Conservation (phyloP, 2,797 vertebrate species). For the Anomalospiza imberbis region DNA sequence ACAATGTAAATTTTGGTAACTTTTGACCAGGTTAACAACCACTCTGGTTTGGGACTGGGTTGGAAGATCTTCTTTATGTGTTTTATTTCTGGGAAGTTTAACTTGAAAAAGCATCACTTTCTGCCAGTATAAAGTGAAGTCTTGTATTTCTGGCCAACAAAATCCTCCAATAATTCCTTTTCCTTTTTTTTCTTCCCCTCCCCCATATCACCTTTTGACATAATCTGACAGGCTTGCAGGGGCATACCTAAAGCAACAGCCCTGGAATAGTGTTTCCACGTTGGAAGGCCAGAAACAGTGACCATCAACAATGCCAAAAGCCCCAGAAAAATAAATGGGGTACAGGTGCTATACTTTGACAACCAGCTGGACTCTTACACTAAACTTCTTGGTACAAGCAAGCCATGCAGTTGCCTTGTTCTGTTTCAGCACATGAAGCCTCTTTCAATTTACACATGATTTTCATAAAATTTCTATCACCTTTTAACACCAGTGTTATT, state of each 20-base stretch:
- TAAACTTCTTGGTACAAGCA: neutral
- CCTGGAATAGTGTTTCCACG: neutral
- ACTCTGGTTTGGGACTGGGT: neutral
- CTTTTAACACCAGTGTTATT: neutral
- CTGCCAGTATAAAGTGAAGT: neutral
- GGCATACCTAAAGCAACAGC: neutral
- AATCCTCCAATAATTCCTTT: neutral
- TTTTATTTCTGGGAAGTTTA: neutral
- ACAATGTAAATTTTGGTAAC: neutral
- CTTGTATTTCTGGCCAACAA: neutral
- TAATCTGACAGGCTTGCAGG: neutral
- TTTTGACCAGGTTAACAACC: slow-evolving; percentile 27
- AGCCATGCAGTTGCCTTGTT: neutral
- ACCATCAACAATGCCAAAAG: neutral
- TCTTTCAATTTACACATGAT: neutral
- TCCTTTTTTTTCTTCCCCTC: neutral
- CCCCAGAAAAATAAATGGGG: neutral
- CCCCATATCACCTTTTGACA: neutral
- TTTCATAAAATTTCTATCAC: neutral
- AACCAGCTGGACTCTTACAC: neutral
- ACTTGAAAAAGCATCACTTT: neutral
- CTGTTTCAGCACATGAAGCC: neutral
- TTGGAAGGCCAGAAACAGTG: neutral
- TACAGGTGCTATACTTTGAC: neutral
- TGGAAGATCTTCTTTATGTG: neutral